Evolutionary conservation across 2,113 vertebrate species (phyloP).

Genomic region (Leucoraja erinaceus): DNA sequence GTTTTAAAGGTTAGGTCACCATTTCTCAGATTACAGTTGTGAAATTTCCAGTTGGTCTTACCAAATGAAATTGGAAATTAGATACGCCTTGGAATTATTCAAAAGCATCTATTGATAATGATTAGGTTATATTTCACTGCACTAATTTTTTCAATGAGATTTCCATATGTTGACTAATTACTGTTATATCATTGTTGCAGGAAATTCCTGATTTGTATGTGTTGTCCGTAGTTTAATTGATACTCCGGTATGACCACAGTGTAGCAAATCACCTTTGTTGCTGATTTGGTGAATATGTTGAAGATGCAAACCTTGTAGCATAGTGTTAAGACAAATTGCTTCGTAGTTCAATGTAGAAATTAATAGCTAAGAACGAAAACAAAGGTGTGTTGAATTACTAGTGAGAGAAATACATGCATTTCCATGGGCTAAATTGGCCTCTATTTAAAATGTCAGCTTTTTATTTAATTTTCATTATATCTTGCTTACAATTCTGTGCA

Average conservation of each 20-base stretch:
- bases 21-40: not conserved
- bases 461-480: not conserved
- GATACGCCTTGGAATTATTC: not conserved
- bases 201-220: not conserved
- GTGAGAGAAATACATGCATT: not conserved
- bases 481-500: not conserved
- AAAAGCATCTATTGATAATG: not conserved
- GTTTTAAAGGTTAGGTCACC: not conserved
- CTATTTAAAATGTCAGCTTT: not conserved
- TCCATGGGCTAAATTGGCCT: not conserved
- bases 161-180: not conserved
- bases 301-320: not conserved
- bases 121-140: not conserved
- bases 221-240: not conserved
- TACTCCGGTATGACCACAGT: not conserved
- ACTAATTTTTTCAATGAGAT: not conserved
- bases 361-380: not conserved
- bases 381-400: not conserved
- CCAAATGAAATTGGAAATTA: not conserved
- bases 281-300: not conserved
- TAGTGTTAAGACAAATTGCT: not conserved
- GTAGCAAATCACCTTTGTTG: not conserved
- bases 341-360: not conserved
- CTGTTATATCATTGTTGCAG: not conserved
- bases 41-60: constrained; percentile 16